Evolutionary conservation across 2,797 vertebrate genomes (phyloP).

Genomic region (Acrossocheilus wenchowensis): DNA sequence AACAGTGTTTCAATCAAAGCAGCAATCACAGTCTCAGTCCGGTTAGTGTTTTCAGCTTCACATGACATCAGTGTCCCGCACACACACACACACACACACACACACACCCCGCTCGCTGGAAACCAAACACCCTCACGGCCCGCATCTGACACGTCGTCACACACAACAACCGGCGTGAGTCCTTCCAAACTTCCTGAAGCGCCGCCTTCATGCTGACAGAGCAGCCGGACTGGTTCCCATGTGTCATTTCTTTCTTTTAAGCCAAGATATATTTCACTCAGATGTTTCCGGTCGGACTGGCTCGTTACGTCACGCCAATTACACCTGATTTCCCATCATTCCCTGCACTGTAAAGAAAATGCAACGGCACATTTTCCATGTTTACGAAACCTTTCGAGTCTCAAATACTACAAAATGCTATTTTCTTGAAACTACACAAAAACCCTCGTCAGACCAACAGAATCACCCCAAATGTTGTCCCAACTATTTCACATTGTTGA

Average conservation of each 20-base stretch:
- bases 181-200: slow-evolving; percentile 46
- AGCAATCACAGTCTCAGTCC: neutral
- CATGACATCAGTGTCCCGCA: neutral
- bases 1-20: slow-evolving; percentile 9
- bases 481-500: no score
- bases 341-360: no score
- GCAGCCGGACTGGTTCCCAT: slow-evolving; percentile 64
- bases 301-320: neutral
- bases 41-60: neutral
- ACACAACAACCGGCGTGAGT: neutral
- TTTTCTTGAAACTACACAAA: no score
- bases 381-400: no score
- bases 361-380: no score
- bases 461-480: no score
- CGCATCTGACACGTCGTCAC: neutral
- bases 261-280: slow-evolving; percentile 10
- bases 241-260: neutral
- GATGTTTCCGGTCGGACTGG: slow-evolving; percentile 15
- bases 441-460: no score
- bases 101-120: neutral
- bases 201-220: neutral
- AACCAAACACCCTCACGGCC: neutral
- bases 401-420: no score
- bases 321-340: neutral
- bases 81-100: slow-evolving; percentile 12